Base-by-base conservation (phyloP, 2,797 vertebrate genomes). In the Dromococcyx pavoninus region DNA sequence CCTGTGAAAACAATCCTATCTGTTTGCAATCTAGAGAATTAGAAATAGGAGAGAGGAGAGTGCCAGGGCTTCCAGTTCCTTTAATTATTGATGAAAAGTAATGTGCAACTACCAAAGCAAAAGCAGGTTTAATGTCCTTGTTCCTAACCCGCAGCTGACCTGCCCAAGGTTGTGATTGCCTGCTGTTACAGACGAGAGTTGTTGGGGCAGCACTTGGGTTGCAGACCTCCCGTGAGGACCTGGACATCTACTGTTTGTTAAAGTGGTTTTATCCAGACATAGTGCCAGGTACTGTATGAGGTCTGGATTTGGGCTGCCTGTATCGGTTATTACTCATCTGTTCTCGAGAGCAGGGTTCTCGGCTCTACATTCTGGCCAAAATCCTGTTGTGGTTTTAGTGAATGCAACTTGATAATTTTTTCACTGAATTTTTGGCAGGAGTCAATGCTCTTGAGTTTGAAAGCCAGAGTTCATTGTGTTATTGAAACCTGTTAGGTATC, bases 11-110 rank as follows among this genome's bases (percentile, higher is more conserved):
- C 72, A 44, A 23, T 11, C 23, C 25, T 2, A 5, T 57, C 39
- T 64, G 0, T 67, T 65, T 90, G 61, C 35, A 46, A 94, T 91
- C 48, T 62, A 72, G 71, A 78, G 33, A 82, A 79, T 71, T 51
- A 70, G 33, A 72, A 96, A 90, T 78, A 28, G 80, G 88, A 81
- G 78, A 72, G 11, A 72, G 74, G 78, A 65, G 60, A 37, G 64
- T 89, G 28, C 51, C 44, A 48, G 53, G 16, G 33, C 57, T 92
- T 93, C 54, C 51, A 88, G 27, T 94, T 44, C 9, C 19, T 78
- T 91, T 87, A 93, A 94, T 94, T 90, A 90, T 93, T 77, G 69
- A 93, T 94, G 91, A 81, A 72, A 75, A 91, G 7, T 58, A 44
- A 41, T 88, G 48, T 80, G 58, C 57, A 91, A 94, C 92, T 94